A percentile compares a stretch with the other conserved stretches of the same genome.
phyloP scores from a whole-genome alignment of 2,797 vertebrate genomes.

The Chlorospingus flavigularis region DNA sequence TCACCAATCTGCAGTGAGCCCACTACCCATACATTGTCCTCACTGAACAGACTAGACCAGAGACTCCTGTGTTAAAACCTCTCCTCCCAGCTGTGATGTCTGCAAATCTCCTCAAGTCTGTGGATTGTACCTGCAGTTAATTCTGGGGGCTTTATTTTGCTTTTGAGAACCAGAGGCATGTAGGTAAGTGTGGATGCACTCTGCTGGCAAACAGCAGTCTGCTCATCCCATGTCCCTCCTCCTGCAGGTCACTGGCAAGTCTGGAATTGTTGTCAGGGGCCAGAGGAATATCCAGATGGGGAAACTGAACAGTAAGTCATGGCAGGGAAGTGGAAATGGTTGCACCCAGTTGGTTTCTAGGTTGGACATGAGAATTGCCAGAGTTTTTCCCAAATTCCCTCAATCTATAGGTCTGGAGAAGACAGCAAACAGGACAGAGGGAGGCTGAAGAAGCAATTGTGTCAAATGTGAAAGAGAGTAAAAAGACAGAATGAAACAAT shows the following conservation, averaged over 20 bases:
- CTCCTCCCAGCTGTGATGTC: neutral
- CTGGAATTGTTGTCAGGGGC: conserved; percentile 49
- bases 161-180: neutral
- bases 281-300: conserved; percentile 28
- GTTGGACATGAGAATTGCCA: rapidly evolving
- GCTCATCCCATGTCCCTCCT: neutral
- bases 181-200: neutral
- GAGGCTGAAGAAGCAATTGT: neutral
- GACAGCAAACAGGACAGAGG: neutral
- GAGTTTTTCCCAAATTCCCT: neutral
- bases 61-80: neutral
- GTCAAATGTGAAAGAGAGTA: neutral
- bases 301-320: conserved; percentile 57
- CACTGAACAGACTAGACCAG: neutral
- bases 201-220: neutral
- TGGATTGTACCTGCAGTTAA: neutral
- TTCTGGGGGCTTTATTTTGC: neutral
- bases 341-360: neutral
- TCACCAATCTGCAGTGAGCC: neutral
- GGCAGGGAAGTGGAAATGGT: neutral
- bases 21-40: neutral
- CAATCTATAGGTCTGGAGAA: neutral
- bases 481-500: neutral
- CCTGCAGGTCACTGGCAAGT: conserved; percentile 47
- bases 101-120: neutral